phyloP scores from a whole-genome alignment of 1,140 invertebrate species.

The Ctenoplectra terminalis region DNA sequence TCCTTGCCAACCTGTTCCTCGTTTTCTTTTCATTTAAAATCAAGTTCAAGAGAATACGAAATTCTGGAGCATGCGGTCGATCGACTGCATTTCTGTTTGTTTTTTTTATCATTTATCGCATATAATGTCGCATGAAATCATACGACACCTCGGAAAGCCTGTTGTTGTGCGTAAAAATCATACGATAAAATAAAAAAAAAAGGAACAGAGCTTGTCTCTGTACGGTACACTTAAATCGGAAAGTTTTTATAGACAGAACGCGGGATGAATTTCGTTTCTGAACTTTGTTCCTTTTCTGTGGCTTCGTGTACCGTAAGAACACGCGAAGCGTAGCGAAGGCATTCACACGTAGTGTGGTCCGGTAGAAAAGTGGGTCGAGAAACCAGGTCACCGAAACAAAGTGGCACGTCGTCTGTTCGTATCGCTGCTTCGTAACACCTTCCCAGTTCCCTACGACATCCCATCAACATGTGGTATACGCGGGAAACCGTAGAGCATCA shows the following conservation, averaged over 20 bases:
- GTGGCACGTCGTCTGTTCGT: conserved; percentile 79
- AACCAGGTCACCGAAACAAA: conserved; percentile 83
- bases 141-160: too few relatives aligned
- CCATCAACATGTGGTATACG: conserved; percentile 60
- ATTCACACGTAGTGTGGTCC: conserved; percentile 66
- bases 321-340: conserved; percentile 65
- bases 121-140: too few relatives aligned
- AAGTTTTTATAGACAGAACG: neutral
- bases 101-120: too few relatives aligned
- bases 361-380: conserved; percentile 78
- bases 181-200: neutral
- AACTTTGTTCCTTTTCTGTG: conserved; percentile 27
- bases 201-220: too few relatives aligned
- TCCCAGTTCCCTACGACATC: conserved; percentile 39
- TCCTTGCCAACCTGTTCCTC: neutral
- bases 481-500: conserved; percentile 41
- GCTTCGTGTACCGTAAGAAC: conserved; percentile 43
- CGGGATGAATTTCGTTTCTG: conserved; percentile 15
- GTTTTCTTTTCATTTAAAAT: neutral
- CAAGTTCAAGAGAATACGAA: neutral
- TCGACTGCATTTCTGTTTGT: neutral
- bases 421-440: conserved; percentile 72
- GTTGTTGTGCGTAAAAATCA: neutral
- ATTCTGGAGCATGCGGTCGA: neutral
- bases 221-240: neutral